Evolutionary conservation across 2,888 invertebrate species (phyloP), one percentile per base, ranked within the genome.

Genomic region (Melikaiella ostensackeni): DNA sequence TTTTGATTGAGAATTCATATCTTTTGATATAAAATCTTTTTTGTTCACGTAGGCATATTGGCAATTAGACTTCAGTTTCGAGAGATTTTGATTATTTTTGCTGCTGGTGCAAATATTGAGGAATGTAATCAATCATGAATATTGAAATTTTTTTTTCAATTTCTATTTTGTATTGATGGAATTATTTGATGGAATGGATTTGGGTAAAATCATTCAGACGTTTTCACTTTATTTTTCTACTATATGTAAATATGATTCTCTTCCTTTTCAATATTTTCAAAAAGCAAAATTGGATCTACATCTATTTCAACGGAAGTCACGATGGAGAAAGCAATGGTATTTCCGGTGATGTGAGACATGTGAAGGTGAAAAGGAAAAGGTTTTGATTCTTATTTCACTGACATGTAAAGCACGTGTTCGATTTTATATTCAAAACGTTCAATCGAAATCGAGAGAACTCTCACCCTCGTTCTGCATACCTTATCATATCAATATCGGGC

Each of bases 371-470:
- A 81, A 81, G 77, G 78, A 77, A 76, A 79, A 77, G 50, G 46
- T 30, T 50, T 55, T 76, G 76, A 76, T 80, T 79, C 80, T 80
- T 77, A 75, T 81, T 80, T 80, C 80, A 77, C 73, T 42, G 66
- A 74, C 66, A 50, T 74, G 50, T 61, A 70, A 74, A 73, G 80
- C 77, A 81, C 81, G 81, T 81, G 80, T 59, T 64, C 66, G 70
- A 76, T 75, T 81, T 81, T 79, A 79, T 64, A 75, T 76, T 81
- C 79, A 80, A 79, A 77, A 80, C 78, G 61, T 50, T 75, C 66
- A 75, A 70, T 61, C 70, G 46, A 27, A 76, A 75, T 79, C 78
- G 78, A 76, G 63, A 42, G 75, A 78, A 76, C 66, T 70, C 78
- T 64, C 64, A 74, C 55, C 35, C 74, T 35, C 55, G 21, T 50